Base-by-base conservation (phyloP, 2,113 vertebrate species). In the Lampris megalopsis region DNA sequence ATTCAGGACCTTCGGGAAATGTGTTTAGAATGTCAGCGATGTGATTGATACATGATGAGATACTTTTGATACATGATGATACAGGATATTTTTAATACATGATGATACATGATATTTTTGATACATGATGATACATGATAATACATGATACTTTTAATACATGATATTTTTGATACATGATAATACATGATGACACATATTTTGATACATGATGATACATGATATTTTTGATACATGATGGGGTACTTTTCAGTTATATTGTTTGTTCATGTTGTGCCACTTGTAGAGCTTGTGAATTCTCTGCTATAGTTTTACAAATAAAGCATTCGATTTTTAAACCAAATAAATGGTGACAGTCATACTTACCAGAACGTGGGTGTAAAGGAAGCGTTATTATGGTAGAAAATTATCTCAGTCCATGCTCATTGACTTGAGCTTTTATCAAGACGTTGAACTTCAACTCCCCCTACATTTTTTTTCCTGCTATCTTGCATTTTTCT, bases 21-120 rank as follows among this genome's bases (percentile, higher is more conserved):
- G 8, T 67, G 54, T 82, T 75, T 77, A 49, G 35, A 65, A 59
- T 56, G 75, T 78, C 74, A 41, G 72, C 75, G 43, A 71, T 68
- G 69, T 82, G 63, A 80, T 73, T 71, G 81, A 79, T 73, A 71
- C 77, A 80, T 80, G 79, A 85, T 79, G 77, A 80, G 84, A 81
- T 66, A 43, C 63, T 75, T 86, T 42, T 62, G 24, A 24, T 24
- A 24, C 24, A 24, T 24, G 24, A 24, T 24, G 24, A 24, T 24
- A 24, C 24, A 24, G 24, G 24, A 24, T 24, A 24, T 24, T 24
- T 24, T 24, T 24, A 24, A 24, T 24, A 24, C 24, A 24, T 24
- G 24, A 24, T 24, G 24, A 24, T 24, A 24, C 24, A 24, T 24
- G 24, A 24, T 24, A 24, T 24, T 24, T 24, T 24, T 24, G 24